Evolutionary conservation across 2,113 vertebrate genomes (phyloP), one percentile per base, ranked within the genome.

Genomic region (Phocoena sinus): DNA sequence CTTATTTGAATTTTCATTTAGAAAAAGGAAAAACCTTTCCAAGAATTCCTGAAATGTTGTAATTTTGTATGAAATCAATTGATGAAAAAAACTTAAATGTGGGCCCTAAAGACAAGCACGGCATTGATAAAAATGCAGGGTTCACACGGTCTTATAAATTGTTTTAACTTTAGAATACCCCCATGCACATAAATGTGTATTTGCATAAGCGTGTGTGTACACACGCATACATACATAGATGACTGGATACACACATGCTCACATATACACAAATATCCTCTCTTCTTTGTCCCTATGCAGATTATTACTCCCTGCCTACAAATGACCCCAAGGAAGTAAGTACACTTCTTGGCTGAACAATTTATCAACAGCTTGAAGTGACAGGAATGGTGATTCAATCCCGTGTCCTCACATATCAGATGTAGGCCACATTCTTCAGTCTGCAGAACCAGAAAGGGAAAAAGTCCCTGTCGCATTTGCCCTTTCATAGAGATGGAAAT

Each of bases 401-500:
- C 98, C 91, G 97, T 97, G 98, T 98, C 98, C 98, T 97, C 96
- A 98, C 98, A 80, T 99, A 99, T 99, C 98, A 98, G 98, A 99
- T 99, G 97, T 98, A 99, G 99, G 99, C 99, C 99, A 99, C 99
- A 99, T 99, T 99, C 99, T 98, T 99, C 98, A 96, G 97, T 97
- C 98, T 99, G 97, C 96, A 98, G 98, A 99, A 99, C 97, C 98
- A 99, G 99, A 98, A 98, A 99, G 98, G 98, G 98, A 98, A 98
- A 99, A 98, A 98, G 99, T 99, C 99, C 99, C 99, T 98, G 99
- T 99, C 98, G 99, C 99, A 99, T 99, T 99, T 99, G 99, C 99
- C 99, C 99, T 99, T 99, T 99, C 99, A 99, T 99, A 99, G 99
- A 99, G 99, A 99, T 99, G 99, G 99, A 99, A 99, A 99, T 99